Conservation (phyloP, 2,888 invertebrate genomes). For the Unio delphinus region DNA sequence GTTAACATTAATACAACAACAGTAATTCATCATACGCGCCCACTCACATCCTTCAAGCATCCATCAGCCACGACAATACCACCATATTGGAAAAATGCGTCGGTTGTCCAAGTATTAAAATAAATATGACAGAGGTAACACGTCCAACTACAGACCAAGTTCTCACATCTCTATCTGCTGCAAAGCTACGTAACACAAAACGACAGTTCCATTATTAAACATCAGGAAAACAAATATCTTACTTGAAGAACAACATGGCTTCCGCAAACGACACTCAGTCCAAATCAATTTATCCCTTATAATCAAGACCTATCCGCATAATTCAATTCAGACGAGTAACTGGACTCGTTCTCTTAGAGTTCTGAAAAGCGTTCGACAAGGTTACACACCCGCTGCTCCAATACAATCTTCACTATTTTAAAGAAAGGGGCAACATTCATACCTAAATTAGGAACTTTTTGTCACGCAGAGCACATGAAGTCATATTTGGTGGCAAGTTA, state of each 20-base stretch:
- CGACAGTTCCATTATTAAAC: background rate
- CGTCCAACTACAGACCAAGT: conserved; percentile 1
- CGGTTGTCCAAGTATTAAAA: background rate
- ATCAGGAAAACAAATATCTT: conserved; percentile 4
- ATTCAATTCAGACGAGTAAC: background rate
- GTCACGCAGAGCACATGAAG: conserved; percentile 5
- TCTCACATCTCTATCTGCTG: background rate
- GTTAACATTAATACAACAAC: too few relatives aligned
- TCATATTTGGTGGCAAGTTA: conserved; percentile 3
- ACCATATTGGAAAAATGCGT: conserved; percentile 1
- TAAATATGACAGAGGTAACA: background rate
- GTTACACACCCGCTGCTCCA: conserved; percentile 2
- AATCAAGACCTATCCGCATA: conserved; percentile 3
- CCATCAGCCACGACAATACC: conserved; percentile 3
- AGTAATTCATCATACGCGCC: background rate
- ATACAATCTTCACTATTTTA: background rate
- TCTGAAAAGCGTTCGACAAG: conserved; percentile 6
- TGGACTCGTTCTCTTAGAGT: background rate
- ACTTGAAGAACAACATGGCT: conserved; percentile 8
- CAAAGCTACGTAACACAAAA: background rate
- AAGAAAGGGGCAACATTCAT: background rate
- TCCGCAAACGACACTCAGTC: conserved; percentile 2
- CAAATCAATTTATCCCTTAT: conserved; percentile 6
- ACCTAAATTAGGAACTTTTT: conserved; percentile 4
- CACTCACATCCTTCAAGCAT: background rate